phyloP scores from a whole-genome alignment of 2,888 invertebrate species.

The Parochlus steinenii region DNA sequence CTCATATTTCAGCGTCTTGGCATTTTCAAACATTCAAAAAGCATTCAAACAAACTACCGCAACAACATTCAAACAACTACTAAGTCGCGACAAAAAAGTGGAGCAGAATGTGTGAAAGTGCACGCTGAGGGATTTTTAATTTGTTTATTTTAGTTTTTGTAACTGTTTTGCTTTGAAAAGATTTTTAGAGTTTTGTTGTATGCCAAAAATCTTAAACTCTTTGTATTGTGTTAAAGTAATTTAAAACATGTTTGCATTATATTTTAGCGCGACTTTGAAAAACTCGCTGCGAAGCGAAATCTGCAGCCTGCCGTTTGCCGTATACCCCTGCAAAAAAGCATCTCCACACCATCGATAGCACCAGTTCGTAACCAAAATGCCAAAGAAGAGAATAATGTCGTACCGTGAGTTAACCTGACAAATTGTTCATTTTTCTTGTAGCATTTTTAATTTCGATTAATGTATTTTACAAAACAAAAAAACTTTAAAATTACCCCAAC shows the following conservation, averaged over 20 bases:
- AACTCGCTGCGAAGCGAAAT: constrained; percentile 29
- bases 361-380: constrained; percentile 44
- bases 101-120: too few species aligned
- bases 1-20: constrained; percentile 1
- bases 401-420: constrained; percentile 35
- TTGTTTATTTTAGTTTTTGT: neutral
- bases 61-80: too few species aligned
- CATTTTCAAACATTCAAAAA: constrained; percentile 5
- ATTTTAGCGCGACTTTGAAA: constrained; percentile 26
- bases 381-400: constrained; percentile 33
- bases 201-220: neutral
- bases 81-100: too few species aligned
- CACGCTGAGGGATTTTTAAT: too few species aligned
- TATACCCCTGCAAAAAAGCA: constrained; percentile 73
- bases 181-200: neutral
- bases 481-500: too few species aligned
- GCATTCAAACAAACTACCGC: too few species aligned
- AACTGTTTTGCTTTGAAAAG: too few species aligned
- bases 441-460: constrained; percentile 14
- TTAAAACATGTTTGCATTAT: constrained; percentile 9
- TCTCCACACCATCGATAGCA: constrained; percentile 79
- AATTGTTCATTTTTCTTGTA: constrained; percentile 13
- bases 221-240: neutral
- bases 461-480: too few species aligned
- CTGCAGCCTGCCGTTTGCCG: constrained; percentile 39